Evolutionary conservation across 2,113 vertebrate genomes (phyloP).

Genomic region (Dolichotis patagonum): DNA sequence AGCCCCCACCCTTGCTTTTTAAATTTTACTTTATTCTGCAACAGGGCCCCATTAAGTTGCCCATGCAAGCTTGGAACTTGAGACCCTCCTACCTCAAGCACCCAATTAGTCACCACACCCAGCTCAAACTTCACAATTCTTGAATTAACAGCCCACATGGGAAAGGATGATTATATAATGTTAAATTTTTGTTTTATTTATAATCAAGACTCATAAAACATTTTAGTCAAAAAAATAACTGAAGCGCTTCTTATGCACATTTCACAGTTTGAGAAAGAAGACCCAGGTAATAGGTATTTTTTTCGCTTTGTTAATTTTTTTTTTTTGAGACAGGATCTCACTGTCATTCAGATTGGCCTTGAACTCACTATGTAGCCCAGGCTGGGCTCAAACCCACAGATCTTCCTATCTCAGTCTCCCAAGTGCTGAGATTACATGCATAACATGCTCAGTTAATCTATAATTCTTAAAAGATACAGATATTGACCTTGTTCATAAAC

Average conservation of each 20-base stretch:
- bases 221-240: conserved; percentile 21
- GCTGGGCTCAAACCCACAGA: not conserved
- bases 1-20: not conserved
- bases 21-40: not conserved
- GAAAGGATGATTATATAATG: conserved; percentile 6
- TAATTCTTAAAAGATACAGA: conserved; percentile 52
- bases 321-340: not conserved
- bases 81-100: not conserved
- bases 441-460: not conserved
- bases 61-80: not conserved
- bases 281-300: not conserved
- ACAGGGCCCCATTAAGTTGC: not conserved
- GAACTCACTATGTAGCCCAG: not conserved
- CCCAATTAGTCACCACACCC: not conserved
- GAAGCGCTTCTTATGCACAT: not conserved
- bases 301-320: not conserved
- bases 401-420: not conserved
- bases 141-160: not conserved
- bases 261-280: conserved; percentile 30
- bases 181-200: not conserved
- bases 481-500: conserved; percentile 41
- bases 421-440: not conserved
- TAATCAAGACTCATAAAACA: not conserved
- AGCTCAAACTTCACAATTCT: not conserved
- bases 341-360: not conserved